phyloP scores from a whole-genome alignment of 1,140 invertebrate species.

The Trichonephila clavipes region DNA sequence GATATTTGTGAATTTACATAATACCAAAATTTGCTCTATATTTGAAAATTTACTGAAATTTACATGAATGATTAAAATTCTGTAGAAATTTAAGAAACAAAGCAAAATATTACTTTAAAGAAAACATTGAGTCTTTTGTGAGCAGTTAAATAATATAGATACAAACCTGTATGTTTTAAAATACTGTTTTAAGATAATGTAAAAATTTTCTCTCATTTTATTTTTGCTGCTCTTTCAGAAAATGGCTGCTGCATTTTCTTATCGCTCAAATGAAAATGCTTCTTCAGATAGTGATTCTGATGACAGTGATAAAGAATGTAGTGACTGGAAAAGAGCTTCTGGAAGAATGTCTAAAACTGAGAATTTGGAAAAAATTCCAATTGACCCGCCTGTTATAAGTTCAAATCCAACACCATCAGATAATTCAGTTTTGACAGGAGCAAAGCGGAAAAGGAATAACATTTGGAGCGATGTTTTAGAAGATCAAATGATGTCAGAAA shows the following conservation, averaged over 20 bases:
- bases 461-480: constrained; percentile 65
- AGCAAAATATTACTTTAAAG: no score
- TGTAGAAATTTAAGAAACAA: no score
- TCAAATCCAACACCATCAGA: neutral
- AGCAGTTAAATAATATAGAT: no score
- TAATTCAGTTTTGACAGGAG: neutral
- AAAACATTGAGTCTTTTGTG: no score
- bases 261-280: neutral
- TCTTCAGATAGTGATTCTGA: constrained; percentile 61
- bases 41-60: no score
- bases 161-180: neutral
- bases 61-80: no score
- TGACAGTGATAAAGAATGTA: constrained; percentile 48
- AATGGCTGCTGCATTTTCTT: constrained; percentile 42
- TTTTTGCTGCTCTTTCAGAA: neutral
- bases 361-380: constrained; percentile 44
- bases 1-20: no score
- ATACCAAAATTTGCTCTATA: no score
- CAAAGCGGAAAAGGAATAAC: constrained; percentile 57
- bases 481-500: constrained; percentile 56
- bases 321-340: constrained; percentile 52
- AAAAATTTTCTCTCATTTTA: neutral
- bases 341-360: neutral
- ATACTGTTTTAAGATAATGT: neutral
- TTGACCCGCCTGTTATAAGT: neutral